Percentiles rank a stretch among this genome's conserved stretches.
These are phyloP conservation scores for Neodontobutis hainanensis DNA, from an alignment of 2,113 vertebrate species.

Conservation along the genomic window DNA sequence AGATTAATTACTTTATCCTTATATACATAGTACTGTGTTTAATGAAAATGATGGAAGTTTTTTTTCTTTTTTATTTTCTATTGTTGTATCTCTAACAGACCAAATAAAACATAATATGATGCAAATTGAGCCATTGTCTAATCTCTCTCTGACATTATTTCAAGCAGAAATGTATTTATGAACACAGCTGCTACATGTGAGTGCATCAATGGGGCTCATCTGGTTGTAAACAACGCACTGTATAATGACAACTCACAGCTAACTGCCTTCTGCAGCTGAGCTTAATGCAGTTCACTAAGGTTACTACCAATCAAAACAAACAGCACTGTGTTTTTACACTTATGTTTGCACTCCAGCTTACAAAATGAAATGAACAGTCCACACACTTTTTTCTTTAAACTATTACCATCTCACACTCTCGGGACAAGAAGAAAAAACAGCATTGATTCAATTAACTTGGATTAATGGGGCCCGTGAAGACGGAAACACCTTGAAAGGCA, in stretches of 20 bases:
- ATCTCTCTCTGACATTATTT: slow-evolving; percentile 12
- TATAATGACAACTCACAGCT: not conserved
- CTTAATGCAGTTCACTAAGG: not conserved
- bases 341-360: slow-evolving; percentile 6
- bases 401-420: slow-evolving; percentile 37
- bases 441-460: slow-evolving; percentile 71
- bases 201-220: slow-evolving; percentile 46
- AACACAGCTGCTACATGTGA: slow-evolving; percentile 34
- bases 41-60: too few species aligned
- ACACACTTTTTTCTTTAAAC: slow-evolving; percentile 49
- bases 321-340: slow-evolving; percentile 3
- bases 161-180: slow-evolving; percentile 12
- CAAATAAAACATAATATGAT: not conserved
- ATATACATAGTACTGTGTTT: too few species aligned
- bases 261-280: slow-evolving; percentile 15
- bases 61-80: too few species aligned
- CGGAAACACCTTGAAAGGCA: slow-evolving; percentile 58
- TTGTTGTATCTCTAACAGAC: too few species aligned
- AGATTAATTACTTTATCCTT: too few species aligned
- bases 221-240: slow-evolving; percentile 43
- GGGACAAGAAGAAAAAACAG: slow-evolving; percentile 36
- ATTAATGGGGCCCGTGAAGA: slow-evolving; percentile 66
- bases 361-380: slow-evolving; percentile 20
- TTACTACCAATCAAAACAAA: not conserved
- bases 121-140: slow-evolving; percentile 6